phyloP scores from a whole-genome alignment of 2,888 invertebrate genomes.

The Cataglyphis cursor region DNA sequence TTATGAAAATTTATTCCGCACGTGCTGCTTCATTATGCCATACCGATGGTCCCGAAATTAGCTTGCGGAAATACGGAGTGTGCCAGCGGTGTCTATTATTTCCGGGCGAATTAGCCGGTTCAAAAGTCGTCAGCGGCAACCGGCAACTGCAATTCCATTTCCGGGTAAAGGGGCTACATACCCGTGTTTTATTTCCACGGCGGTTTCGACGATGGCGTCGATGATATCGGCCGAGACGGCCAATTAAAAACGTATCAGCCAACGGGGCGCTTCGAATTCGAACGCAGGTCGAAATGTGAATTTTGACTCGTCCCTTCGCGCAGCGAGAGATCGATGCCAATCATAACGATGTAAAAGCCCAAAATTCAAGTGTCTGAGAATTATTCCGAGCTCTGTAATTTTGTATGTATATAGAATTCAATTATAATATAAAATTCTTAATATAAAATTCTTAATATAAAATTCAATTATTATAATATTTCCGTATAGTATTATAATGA shows the following conservation, averaged over 20 bases:
- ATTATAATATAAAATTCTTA: neutral
- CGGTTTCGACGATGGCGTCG: constrained; percentile 44
- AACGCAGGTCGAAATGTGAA: constrained; percentile 23
- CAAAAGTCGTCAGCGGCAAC: constrained; percentile 37
- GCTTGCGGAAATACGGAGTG: constrained; percentile 10
- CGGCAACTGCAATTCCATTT: constrained; percentile 50
- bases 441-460: neutral
- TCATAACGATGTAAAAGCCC: neutral
- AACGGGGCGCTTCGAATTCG: constrained; percentile 19
- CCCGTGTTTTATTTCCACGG: constrained; percentile 47
- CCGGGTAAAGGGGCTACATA: constrained; percentile 26
- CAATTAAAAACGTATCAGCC: constrained; percentile 67
- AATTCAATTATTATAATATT: neutral
- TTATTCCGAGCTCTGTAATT: neutral
- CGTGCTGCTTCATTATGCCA: constrained; percentile 39
- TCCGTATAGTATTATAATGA: neutral
- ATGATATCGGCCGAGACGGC: constrained; percentile 35
- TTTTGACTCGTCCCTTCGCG: constrained; percentile 11
- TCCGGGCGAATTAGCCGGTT: constrained; percentile 49
- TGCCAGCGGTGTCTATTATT: constrained; percentile 51
- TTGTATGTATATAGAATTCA: neutral
- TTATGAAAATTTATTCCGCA: constrained; percentile 59
- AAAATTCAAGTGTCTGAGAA: neutral
- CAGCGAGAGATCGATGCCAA: neutral
- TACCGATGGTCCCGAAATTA: constrained; percentile 44